Base-by-base conservation (phyloP, 2,888 invertebrate species). In the Vanessa cardui region DNA sequence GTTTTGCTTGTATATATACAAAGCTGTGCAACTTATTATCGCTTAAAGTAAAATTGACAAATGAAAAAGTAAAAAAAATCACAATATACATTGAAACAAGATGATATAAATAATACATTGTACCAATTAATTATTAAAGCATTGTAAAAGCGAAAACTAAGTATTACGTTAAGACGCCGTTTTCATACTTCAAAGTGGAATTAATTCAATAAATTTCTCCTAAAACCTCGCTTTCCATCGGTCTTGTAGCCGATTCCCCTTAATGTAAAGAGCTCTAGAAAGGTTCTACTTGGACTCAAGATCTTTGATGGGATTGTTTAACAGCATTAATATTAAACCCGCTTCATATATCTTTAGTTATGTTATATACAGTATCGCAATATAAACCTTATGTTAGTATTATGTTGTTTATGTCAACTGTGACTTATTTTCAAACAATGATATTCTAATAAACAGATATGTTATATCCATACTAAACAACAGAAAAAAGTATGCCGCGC, bases 261-360 rank as follows among this genome's bases (percentile, higher is more conserved):
- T 54, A 46, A 60, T 54, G 31, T 65, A 20, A 47, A 54, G 52
- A 59, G 52, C 60, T 65, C 60, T 65, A 54, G 15, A 60, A 54
- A 65, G 47, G 12, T 46, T 59, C 60, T 52, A 45, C 52, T 52
- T 31, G 15, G 44, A 60, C 60, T 60, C 65, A 31, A 65, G 54
- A 65, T 47, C 33, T 39, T 46, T 59, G 58, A 65, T 50, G 60
- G 60, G 65, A 60, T 60, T 65, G 65, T 60, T 65, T 59, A 45
- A 59, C 60, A 39, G 59, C 60, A 46, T 50, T 46, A 65, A 60
- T 46, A 56, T 33, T 56, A 33, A 56, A 18, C 18, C 56, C 18
- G 56, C 18, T 31, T 39, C 39, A 39, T 12, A 7, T 8, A 50
- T 18, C 9, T 12, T 21, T 15, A 52, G 15, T 9, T 26, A 52